These are phyloP conservation scores for Theonella swinhoei DNA, from an alignment of 37 sponge, comb jelly and placozoan genomes.

Conservation along the genomic window DNA sequence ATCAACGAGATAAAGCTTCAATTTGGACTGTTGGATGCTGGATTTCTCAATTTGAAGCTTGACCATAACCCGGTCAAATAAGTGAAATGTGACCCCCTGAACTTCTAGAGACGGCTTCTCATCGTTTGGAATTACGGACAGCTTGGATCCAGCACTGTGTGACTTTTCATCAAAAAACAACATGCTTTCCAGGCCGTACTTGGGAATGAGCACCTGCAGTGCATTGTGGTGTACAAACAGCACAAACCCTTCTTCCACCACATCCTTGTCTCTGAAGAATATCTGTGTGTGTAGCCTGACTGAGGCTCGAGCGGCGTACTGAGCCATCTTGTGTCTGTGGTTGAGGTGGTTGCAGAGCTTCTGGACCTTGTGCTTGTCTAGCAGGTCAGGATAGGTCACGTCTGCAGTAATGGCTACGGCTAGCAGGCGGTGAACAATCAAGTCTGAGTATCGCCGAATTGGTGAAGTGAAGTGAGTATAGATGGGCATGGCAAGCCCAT, in stretches of 20 bases:
- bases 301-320: constrained; percentile 89
- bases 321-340: constrained; percentile 92
- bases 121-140: constrained; percentile 29
- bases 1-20: constrained; percentile 70
- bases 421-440: constrained; percentile 94
- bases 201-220: constrained; percentile 87
- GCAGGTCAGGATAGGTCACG: constrained; percentile 81
- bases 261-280: constrained; percentile 78
- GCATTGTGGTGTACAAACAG: constrained; percentile 87
- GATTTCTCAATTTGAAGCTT: constrained; percentile 70
- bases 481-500: constrained; percentile 93
- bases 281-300: constrained; percentile 89
- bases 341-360: constrained; percentile 89
- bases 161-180: constrained; percentile 65
- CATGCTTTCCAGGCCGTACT: constrained; percentile 86
- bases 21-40: constrained; percentile 72
- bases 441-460: constrained; percentile 93
- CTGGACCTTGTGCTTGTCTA: constrained; percentile 80
- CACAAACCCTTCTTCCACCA: constrained; percentile 83
- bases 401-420: constrained; percentile 87
- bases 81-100: constrained; percentile 41
- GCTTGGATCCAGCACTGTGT: constrained; percentile 4
- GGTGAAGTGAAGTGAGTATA: constrained; percentile 99
- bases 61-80: constrained; percentile 87
- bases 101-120: constrained; percentile 53